Base-by-base conservation (phyloP, 2,797 vertebrate species). In the Dromococcyx pavoninus region DNA sequence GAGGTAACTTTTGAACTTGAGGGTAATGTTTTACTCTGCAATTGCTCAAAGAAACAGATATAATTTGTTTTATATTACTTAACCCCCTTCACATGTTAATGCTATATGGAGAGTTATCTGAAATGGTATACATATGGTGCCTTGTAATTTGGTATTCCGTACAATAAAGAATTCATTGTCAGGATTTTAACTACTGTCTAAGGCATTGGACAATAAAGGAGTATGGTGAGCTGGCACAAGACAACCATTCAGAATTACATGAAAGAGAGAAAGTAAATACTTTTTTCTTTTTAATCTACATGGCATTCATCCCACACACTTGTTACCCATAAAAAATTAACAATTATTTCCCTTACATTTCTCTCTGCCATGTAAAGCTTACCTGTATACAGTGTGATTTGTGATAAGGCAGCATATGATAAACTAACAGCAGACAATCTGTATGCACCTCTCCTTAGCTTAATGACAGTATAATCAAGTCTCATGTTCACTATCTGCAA, bases 1-100 rank as follows among this genome's bases (percentile, higher is more conserved):
- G 88, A 91, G 58, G 71, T 81, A 95, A 89, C 71, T 96, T 93
- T 25, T 89, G 92, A 94, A 94, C 82, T 23, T 32, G 44, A 80
- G 48, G 51, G 44, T 53, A 94, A 56, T 73, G 65, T 82, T 93
- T 91, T 73, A 88, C 64, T 82, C 54, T 35, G 46, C 58, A 64
- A 43, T 33, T 87, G 41, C 77, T 95, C 46, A 35, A 80, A 79
- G 41, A 62, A 87, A 80, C 43, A 93, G 57, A 74, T 64, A 56
- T 13, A 27, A 91, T 93, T 91, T 86, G 41, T 79, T 95, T 91
- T 77, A 28, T 60, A 83, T 69, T 30, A 22, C 24, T 35, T 73
- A 54, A 32, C 11, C 32, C 41, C 9, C 39, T 28, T 39, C 43
- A n/a, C n/a, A n/a, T 32, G 43, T 48, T 89, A 92, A 48, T 58